phyloP scores from a whole-genome alignment of 1,140 invertebrate species.

The Hyposmocoma kahamanoa region DNA sequence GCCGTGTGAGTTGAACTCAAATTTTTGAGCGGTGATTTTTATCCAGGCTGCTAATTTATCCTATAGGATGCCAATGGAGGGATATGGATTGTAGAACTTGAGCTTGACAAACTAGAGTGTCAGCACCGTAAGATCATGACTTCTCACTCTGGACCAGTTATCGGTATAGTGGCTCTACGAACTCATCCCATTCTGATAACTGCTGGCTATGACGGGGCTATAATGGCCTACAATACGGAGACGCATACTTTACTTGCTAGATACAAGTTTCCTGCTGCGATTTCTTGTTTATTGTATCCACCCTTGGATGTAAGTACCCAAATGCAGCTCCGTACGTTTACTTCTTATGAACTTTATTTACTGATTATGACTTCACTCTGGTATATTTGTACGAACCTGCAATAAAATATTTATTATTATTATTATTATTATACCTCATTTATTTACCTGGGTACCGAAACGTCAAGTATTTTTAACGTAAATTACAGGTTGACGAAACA shows the following conservation, averaged over 20 bases:
- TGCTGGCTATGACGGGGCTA: conserved; percentile 79
- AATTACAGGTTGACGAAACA: conserved; percentile 64
- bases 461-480: no score
- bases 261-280: conserved; percentile 76
- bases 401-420: no score
- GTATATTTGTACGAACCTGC: no score
- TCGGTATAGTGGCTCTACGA: conserved; percentile 79
- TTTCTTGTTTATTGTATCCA: conserved; percentile 83
- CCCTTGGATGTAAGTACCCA: conserved; percentile 75
- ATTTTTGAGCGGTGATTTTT: no score
- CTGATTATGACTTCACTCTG: no score
- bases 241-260: conserved; percentile 74
- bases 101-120: conserved; percentile 75
- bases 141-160: conserved; percentile 84
- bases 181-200: conserved; percentile 80
- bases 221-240: conserved; percentile 83
- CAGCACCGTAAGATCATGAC: conserved; percentile 76
- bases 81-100: conserved; percentile 86
- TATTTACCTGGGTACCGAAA: no score
- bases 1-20: no score
- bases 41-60: no score
- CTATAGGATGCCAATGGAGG: conserved; percentile 86
- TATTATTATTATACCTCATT: no score
- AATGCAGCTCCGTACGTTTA: no score
- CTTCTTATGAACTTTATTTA: no score